A percentile compares a stretch with the other conserved stretches of the same genome.
phyloP scores from a whole-genome alignment of 2,888 invertebrate species.

The Notodonta ziczac region DNA sequence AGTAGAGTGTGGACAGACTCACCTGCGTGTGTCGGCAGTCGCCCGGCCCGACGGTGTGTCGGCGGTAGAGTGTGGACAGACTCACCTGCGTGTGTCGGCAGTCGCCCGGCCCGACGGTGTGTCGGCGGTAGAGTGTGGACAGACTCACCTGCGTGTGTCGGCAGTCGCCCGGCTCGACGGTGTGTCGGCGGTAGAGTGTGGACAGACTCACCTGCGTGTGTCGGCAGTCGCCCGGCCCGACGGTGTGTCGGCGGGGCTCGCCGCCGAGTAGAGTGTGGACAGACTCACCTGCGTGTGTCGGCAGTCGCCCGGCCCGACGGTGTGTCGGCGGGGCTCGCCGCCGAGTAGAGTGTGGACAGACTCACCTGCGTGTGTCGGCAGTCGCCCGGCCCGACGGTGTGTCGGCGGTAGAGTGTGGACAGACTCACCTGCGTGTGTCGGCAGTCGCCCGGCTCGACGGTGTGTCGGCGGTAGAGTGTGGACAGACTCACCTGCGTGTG shows the following conservation, averaged over 20 bases:
- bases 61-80: too few species aligned
- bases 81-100: slow-evolving; percentile 92
- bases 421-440: slow-evolving; percentile 92
- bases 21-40: slow-evolving; percentile 94
- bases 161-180: slow-evolving; percentile 96
- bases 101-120: slow-evolving; percentile 97
- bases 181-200: slow-evolving; percentile 96
- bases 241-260: slow-evolving; percentile 91
- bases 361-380: slow-evolving; percentile 92
- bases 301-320: slow-evolving; percentile 96
- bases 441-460: slow-evolving; percentile 96
- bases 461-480: slow-evolving; percentile 96
- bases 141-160: slow-evolving; percentile 92
- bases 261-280: too few species aligned
- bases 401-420: too few species aligned
- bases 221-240: slow-evolving; percentile 95
- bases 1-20: too few species aligned
- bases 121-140: too few species aligned
- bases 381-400: slow-evolving; percentile 97
- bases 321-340: slow-evolving; percentile 90
- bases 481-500: slow-evolving; percentile 93
- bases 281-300: slow-evolving; percentile 92
- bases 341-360: too few species aligned
- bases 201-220: slow-evolving; percentile 93
- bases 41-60: slow-evolving; percentile 97